Evolutionary conservation across 2,113 vertebrate species (phyloP), one percentile per base, ranked within the genome.

Genomic region (Seriola aureovittata): DNA sequence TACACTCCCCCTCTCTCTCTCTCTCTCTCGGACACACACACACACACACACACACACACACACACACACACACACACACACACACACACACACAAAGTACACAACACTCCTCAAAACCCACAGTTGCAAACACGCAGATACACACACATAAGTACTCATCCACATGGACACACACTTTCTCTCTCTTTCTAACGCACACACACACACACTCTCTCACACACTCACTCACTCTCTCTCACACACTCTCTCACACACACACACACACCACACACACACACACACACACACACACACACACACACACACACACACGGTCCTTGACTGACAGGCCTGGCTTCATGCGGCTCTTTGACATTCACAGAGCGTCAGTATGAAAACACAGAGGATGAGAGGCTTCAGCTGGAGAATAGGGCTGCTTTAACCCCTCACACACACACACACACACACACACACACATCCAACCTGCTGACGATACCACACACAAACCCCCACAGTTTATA

Each of bases 301-400:
- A 46, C 60, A 67, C 65, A 59, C 70, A 80, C 79, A 59, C 63
- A 0, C 14, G 8, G 38, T 3, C 1, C 1, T 23, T 85, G 80
- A 91, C 44, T 86, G 85, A 77, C 89, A 85, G 85, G 71, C 40
- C 40, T 6, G 60, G 78, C 71, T 72, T 57, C 54, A 1, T 48
- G 69, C 82, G 73, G 81, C 83, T 91, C 76, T 87, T 89, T 90
- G 85, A 85, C 86, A 85, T 85, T 83, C 88, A 80, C 80, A 80
- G 42, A 12, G 74, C 75, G 80, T 87, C 78, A 44, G 66, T 32
- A 17, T 75, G 88, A 84, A 87, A 85, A 85, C 81, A 90, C 70
- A 86, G 79, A 84, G 65, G 81, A 88, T 82, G 84, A 89, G 79
- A 46, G 21, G 78, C 69, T 86, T 89, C 82, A 82, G 77, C 80